Base-by-base conservation (phyloP, 2,888 invertebrate species). In the Catocala fraxini region DNA sequence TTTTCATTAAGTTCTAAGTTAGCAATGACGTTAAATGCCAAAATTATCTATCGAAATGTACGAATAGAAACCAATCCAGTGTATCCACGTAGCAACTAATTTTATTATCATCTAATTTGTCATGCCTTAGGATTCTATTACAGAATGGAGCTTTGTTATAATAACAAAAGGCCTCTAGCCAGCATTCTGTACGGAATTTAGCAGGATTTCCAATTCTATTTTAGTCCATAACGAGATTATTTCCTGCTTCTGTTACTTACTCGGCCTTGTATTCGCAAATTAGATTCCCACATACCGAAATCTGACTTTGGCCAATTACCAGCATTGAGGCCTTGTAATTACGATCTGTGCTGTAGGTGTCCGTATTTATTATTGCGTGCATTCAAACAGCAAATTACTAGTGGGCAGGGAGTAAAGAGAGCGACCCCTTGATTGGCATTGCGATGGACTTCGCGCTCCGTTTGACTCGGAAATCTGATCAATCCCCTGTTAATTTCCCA, bases 381-480 rank as follows among this genome's bases (percentile, higher is more conserved):
- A 74, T 73, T 65, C 69, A 77, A 76, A 74, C 76, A 73, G 73
- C 70, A 81, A 84, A 83, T 85, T 80, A 83, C 80, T 68, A 78
- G 73, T 77, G 77, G 78, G 77, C 60, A 56, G 77, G 74, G 64
- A 68, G 72, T 52, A 76, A 76, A 79, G 75, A 78, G 77, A 67
- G 56, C 58, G 49, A 64, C 64, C 72, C 80, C 79, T 84, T 92
- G 90, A 93, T 93, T 93, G 92, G 91, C 91, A 89, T 91, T 89
- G 89, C 92, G 89, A 92, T 87, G 89, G 89, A 90, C 85, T 84
- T 86, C 84, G 80, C 85, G 87, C 83, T 80, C 85, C 87, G 85
- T 85, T 89, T 86, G 82, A 83, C 81, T 79, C 89, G 93, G 92
- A 93, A 92, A 92, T 92, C 91, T 88, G 90, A 92, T 92, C 89